Conservation (phyloP, 2,888 invertebrate genomes). For the Drosophila flavopinicola region DNA sequence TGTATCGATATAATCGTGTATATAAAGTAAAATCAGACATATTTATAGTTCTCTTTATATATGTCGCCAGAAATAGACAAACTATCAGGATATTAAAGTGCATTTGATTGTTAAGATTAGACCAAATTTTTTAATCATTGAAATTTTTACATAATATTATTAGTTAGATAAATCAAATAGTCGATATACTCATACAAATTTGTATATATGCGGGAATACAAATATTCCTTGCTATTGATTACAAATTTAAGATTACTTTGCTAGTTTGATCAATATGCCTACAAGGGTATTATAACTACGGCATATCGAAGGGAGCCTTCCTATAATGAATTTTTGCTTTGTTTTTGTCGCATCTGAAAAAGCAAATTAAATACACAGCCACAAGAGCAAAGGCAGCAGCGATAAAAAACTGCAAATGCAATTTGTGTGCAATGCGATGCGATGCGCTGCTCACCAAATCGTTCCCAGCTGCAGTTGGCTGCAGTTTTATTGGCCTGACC, state of each 20-base stretch:
- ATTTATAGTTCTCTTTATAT: too few relatives aligned
- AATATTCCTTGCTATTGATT: too few relatives aligned
- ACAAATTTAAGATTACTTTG: too few relatives aligned
- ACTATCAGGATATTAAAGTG: too few relatives aligned
- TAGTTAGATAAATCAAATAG: too few relatives aligned
- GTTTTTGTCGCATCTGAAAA: conserved; percentile 27
- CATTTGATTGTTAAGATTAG: too few relatives aligned
- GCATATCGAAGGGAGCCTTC: not conserved
- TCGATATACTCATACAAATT: too few relatives aligned
- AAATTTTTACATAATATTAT: too few relatives aligned
- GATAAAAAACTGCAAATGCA: conserved; percentile 70
- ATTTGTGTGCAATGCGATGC: conserved; percentile 53
- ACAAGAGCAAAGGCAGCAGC: not conserved
- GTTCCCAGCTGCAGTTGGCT: conserved; percentile 65
- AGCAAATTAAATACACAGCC: conserved; percentile 59
- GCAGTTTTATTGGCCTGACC: conserved; percentile 65
- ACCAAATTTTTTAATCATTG: too few relatives aligned
- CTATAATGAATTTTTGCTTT: not conserved
- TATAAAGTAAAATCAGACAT: not conserved
- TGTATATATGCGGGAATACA: too few relatives aligned
- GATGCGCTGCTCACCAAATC: conserved; percentile 50
- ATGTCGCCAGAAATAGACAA: too few relatives aligned
- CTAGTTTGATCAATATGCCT: not conserved
- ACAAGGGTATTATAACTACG: conserved; percentile 22
- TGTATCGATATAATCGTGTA: not conserved